Conservation (phyloP, 1,140 invertebrate genomes). For the Drosophila repletoides region DNA sequence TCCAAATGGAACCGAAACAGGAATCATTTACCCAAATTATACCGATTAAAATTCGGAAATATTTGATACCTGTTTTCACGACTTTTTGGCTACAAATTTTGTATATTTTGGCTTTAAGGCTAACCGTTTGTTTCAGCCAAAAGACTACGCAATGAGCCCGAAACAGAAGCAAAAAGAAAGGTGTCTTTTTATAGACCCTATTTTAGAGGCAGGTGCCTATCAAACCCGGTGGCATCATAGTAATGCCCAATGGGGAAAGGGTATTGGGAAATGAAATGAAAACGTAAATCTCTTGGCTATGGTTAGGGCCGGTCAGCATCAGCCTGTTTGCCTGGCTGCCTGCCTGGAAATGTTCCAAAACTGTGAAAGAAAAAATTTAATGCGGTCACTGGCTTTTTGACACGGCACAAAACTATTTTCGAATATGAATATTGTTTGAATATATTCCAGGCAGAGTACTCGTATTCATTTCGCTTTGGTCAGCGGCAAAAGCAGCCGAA, state of each 20-base stretch:
- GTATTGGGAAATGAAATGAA: constrained; percentile 18
- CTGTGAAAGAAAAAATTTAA: constrained; percentile 55
- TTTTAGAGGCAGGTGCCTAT: too few relatives aligned
- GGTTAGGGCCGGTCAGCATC: constrained; percentile 23
- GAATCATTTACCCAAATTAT: too few relatives aligned
- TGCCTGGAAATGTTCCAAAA: constrained; percentile 69
- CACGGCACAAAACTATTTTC: constrained; percentile 69
- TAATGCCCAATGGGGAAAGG: neutral
- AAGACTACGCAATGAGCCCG: too few relatives aligned
- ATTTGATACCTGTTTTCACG: too few relatives aligned
- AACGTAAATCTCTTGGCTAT: constrained; percentile 41
- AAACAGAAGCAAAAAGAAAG: too few relatives aligned
- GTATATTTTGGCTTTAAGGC: too few relatives aligned
- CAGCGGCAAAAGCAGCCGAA: constrained; percentile 36
- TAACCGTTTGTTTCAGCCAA: too few relatives aligned
- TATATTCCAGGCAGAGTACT: constrained; percentile 42
- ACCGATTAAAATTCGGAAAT: too few relatives aligned
- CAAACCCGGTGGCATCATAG: neutral
- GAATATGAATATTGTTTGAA: constrained; percentile 56
- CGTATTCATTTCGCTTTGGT: constrained; percentile 65
- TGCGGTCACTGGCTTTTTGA: constrained; percentile 75
- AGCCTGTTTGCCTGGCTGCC: constrained; percentile 24
- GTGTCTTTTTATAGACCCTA: too few relatives aligned
- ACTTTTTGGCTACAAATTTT: neutral
- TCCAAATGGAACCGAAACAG: too few relatives aligned